Evolutionary conservation across 2,888 invertebrate genomes (phyloP), one percentile per base, ranked within the genome.

Genomic region (Toxonevra muliebris): DNA sequence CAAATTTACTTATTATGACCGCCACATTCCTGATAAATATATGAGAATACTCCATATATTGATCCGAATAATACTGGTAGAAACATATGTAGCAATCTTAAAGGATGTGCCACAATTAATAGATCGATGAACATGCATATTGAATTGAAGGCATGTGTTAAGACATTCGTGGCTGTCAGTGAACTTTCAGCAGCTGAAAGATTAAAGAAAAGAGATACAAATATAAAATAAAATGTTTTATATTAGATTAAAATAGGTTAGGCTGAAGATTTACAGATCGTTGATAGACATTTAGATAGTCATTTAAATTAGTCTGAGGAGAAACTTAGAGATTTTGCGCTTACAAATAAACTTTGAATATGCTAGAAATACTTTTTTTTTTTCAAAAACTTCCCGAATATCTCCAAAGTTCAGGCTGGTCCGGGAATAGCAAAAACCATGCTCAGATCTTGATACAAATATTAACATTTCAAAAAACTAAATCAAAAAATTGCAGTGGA

Each of bases 121-220:
- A 94, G 82, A 84, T 95, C 95, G 5, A 90, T 71, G 50, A 93
- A 80, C 90, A 94, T 92, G 71, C 92, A 84, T 11, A 91, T 75
- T 0, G 92, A 91, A 85, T 95, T 95, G 71, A 89, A 88, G 12
- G 90, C 91, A 82, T 95, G 95, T 0, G 91, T 89, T 62, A 93
- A 86, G 17, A 93, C 83, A 82, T 93, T 94, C 53, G 92, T 85
- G 0, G 88, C 87, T 70, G 74, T 79, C 69, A 81, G 68, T 4
- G 70, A 61, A 53, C 70, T 75, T 66, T 82, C 79, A 40, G 76
- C 75, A 12, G 86, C 90, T 90, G 82, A 10, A 80, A 79, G 64
- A 8, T 17, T 17, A 57, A 20, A 17, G 10, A 3, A 62, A 20
- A 15, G 30, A 30, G 11, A 41, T 17, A n/a, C n/a, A n/a, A n/a